These are phyloP conservation scores for Hemicrepidius hirtus DNA, from an alignment of 2,888 invertebrate genomes.

Conservation along the genomic window DNA sequence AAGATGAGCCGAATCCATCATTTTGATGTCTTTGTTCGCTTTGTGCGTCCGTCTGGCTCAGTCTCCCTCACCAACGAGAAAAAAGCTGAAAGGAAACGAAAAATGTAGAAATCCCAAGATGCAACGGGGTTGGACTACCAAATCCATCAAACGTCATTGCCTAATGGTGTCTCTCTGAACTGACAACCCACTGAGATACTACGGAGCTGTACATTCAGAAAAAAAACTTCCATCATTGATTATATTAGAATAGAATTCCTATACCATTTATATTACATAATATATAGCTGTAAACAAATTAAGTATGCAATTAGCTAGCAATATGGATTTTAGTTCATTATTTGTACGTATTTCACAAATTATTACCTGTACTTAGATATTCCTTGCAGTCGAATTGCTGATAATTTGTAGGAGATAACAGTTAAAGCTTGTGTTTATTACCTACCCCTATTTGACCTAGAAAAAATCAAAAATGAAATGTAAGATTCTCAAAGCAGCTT, in stretches of 20 bases:
- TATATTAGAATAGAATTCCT: slow-evolving; percentile 42
- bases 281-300: background rate
- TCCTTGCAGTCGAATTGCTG: no score
- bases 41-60: slow-evolving; percentile 65
- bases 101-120: slow-evolving; percentile 70
- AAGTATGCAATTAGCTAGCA: background rate
- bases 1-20: slow-evolving; percentile 74
- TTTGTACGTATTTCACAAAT: no score
- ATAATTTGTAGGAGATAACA: no score
- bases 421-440: no score
- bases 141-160: slow-evolving; percentile 71
- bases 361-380: no score
- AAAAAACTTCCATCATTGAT: slow-evolving; percentile 37
- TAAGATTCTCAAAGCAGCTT: no score
- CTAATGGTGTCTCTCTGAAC: slow-evolving; percentile 68
- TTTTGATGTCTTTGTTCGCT: slow-evolving; percentile 74
- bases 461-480: no score
- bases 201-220: slow-evolving; percentile 49
- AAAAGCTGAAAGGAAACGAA: slow-evolving; percentile 67
- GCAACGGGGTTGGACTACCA: slow-evolving; percentile 67
- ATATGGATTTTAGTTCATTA: no score
- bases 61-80: slow-evolving; percentile 63
- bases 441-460: no score
- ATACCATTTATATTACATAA: slow-evolving; percentile 32
- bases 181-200: slow-evolving; percentile 59